phyloP scores from a whole-genome alignment of 2,797 vertebrate genomes.

The Lutjanus campechanus region DNA sequence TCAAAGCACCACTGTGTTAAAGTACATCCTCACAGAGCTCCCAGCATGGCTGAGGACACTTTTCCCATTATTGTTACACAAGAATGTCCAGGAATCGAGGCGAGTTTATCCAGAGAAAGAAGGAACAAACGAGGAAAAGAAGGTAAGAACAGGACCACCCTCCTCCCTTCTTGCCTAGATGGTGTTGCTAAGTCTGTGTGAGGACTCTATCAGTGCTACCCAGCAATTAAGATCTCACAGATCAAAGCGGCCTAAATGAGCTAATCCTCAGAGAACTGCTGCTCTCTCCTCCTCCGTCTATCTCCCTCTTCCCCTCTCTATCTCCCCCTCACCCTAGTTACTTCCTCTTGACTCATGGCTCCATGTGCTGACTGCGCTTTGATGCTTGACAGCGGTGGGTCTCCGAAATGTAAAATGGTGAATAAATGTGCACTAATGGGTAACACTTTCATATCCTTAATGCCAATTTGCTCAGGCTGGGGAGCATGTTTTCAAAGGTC shows the following conservation, averaged over 20 bases:
- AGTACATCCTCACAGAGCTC: not conserved
- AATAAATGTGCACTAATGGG: conserved; percentile 76
- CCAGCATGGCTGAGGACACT: not conserved
- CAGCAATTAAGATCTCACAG: conserved; percentile 83
- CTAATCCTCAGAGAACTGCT: conserved; percentile 76
- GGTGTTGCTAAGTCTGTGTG: conserved; percentile 61
- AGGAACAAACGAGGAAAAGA: conserved; percentile 8
- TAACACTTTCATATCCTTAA: conserved; percentile 71
- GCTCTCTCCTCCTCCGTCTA: conserved; percentile 55
- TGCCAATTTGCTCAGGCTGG: conserved; percentile 66
- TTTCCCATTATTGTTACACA: conserved; percentile 13
- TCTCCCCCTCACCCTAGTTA: conserved; percentile 58
- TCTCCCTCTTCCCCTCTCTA: conserved; percentile 29
- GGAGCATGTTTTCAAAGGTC: conserved; percentile 62
- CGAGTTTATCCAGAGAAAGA: conserved; percentile 18
- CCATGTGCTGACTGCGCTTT: conserved; percentile 66
- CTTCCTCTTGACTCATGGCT: conserved; percentile 74
- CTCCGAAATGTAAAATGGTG: conserved; percentile 68
- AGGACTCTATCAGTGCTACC: conserved; percentile 77
- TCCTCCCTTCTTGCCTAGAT: conserved; percentile 38
- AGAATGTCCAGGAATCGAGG: conserved; percentile 3
- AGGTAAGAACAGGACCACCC: conserved; percentile 46
- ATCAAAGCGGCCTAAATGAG: conserved; percentile 83
- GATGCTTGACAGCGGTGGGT: conserved; percentile 76
- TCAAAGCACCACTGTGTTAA: not conserved